A percentile compares a stretch with the other conserved stretches of the same genome.
phyloP scores from a whole-genome alignment of 2,113 vertebrate genomes.

The Sapajus apella region DNA sequence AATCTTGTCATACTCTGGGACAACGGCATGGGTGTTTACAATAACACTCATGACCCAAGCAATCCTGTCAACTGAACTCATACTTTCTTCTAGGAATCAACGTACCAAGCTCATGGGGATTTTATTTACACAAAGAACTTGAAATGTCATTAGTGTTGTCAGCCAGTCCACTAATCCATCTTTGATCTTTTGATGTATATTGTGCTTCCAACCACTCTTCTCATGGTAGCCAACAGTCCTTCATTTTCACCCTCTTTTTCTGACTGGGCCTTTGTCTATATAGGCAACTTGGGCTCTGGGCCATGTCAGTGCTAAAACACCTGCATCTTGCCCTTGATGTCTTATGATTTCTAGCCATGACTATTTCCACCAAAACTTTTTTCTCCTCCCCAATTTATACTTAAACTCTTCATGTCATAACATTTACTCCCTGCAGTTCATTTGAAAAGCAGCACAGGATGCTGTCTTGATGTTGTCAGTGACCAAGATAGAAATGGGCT shows the following conservation, averaged over 20 bases:
- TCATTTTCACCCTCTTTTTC: background rate
- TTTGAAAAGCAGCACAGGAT: background rate
- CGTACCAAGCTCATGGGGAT: background rate
- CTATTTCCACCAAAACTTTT: background rate
- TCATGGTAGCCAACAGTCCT: background rate
- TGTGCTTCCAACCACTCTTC: background rate
- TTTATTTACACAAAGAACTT: conserved; percentile 29
- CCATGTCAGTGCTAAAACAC: background rate
- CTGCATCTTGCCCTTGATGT: background rate
- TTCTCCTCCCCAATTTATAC: background rate
- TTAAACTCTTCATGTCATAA: background rate
- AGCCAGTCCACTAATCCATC: background rate
- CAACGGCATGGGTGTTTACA: conserved; percentile 50
- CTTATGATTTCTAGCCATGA: background rate
- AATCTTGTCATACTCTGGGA: conserved; percentile 28
- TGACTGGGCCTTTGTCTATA: background rate
- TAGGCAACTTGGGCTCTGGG: background rate
- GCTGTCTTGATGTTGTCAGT: background rate
- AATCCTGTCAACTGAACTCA: conserved; percentile 13
- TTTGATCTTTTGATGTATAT: background rate
- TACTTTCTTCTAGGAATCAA: background rate
- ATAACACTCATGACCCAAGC: conserved; percentile 42
- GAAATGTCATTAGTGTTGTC: background rate
- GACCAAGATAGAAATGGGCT: background rate
- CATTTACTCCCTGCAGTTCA: background rate